Percentiles rank a stretch among this genome's conserved stretches.
Evolutionary conservation across 2,113 vertebrate species (phyloP).

Genomic region (Laticauda laticaudata): DNA sequence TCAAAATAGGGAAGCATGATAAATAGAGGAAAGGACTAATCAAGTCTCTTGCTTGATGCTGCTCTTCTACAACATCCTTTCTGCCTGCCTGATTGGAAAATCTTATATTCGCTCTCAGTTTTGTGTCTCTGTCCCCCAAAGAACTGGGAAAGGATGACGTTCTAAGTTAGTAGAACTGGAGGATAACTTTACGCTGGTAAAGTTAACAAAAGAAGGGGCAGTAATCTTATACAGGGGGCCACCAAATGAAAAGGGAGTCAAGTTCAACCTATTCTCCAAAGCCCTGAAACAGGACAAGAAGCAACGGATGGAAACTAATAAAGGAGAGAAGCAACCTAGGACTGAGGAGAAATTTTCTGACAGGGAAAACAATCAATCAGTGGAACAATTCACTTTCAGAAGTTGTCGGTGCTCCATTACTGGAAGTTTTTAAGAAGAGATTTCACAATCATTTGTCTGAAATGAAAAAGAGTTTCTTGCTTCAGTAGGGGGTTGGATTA

Average conservation of each 20-base stretch:
- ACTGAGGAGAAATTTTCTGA: not conserved
- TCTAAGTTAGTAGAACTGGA: not conserved
- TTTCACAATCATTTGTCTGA: not conserved
- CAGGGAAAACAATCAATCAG: not conserved
- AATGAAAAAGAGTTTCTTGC: not conserved
- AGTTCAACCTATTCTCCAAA: not conserved
- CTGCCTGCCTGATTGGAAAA: not conserved
- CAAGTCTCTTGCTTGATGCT: not conserved
- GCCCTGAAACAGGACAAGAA: not conserved
- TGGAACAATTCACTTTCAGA: not conserved
- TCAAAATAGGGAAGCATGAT: not conserved
- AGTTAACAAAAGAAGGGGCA: not conserved
- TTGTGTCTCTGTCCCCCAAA: not conserved
- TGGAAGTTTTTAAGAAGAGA: not conserved
- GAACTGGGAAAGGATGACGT: not conserved
- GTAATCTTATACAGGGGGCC: not conserved
- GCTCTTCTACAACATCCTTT: too few relatives aligned
- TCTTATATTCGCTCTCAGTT: not conserved
- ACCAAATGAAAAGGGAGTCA: not conserved
- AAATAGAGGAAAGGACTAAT: not conserved
- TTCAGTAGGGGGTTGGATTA: not conserved
- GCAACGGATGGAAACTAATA: not conserved
- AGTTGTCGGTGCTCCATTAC: not conserved
- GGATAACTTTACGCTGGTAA: not conserved
- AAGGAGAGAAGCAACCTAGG: not conserved